Percentiles rank a stretch among this genome's conserved stretches.
These are phyloP conservation scores for Erpobdella octoculata DNA, from an alignment of 2,888 invertebrate genomes.

Conservation along the genomic window DNA sequence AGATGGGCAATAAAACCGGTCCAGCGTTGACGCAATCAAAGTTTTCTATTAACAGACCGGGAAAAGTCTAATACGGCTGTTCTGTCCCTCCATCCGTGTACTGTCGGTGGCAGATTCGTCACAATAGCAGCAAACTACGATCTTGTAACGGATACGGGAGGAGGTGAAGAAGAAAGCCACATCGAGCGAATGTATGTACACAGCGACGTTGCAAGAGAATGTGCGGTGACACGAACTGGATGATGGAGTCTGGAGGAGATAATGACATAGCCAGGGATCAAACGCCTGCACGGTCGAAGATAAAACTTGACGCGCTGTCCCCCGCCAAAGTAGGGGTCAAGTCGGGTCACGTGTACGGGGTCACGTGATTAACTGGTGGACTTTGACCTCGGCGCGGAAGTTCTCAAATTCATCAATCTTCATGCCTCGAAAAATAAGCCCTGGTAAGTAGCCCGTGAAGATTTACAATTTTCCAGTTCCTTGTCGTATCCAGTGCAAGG, in stretches of 20 bases:
- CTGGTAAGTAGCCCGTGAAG: not conserved
- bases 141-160: too few species aligned
- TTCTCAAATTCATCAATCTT: not conserved
- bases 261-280: conserved; percentile 8
- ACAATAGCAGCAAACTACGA: too few species aligned
- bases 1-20: not conserved
- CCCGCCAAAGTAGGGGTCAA: conserved; percentile 9
- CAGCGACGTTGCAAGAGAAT: not conserved
- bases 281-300: conserved; percentile 8
- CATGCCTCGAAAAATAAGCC: too few species aligned
- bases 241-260: conserved; percentile 1
- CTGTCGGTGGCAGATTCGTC: too few species aligned
- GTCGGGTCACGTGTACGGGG: not conserved
- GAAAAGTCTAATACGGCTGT: not conserved
- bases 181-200: not conserved
- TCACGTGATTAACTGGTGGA: not conserved
- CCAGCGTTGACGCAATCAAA: conserved; percentile 5
- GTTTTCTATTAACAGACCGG: conserved; percentile 7
- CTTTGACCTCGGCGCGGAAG: not conserved
- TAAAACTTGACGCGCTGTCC: conserved; percentile 13
- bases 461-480: not conserved
- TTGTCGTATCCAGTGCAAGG: too few species aligned
- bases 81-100: too few species aligned
- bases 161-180: too few species aligned
- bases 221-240: not conserved